phyloP scores from a whole-genome alignment of 2,113 vertebrate genomes.

The Odontophorus gujanensis region DNA sequence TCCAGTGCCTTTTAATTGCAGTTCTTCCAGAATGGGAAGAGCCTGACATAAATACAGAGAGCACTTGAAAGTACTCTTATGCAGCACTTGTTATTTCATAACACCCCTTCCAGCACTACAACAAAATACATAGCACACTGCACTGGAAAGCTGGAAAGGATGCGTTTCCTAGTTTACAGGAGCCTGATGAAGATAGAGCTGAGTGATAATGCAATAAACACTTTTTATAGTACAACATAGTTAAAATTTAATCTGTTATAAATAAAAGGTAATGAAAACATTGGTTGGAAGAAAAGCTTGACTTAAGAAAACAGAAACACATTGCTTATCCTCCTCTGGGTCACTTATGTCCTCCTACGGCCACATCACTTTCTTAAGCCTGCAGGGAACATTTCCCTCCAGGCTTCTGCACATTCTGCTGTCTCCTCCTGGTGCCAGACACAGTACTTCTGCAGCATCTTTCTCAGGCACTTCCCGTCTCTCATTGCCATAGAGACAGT shows the following conservation, averaged over 20 bases:
- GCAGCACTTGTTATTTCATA: conserved; percentile 38
- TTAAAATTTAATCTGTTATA: conserved; percentile 34
- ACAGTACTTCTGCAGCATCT: conserved; percentile 45
- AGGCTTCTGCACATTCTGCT: conserved; percentile 46
- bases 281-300: not conserved
- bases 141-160: not conserved
- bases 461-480: conserved; percentile 23
- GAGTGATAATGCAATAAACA: not conserved
- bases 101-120: not conserved
- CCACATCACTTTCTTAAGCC: conserved; percentile 11
- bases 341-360: not conserved
- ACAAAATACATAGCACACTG: not conserved
- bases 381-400: conserved; percentile 11
- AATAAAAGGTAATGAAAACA: conserved; percentile 18
- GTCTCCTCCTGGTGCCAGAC: conserved; percentile 67
- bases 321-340: not conserved
- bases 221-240: not conserved
- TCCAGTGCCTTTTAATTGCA: not conserved
- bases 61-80: conserved; percentile 17
- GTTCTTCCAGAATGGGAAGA: conserved; percentile 31
- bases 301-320: not conserved
- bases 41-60: not conserved
- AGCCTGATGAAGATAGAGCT: not conserved
- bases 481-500: conserved; percentile 72
- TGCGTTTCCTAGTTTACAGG: not conserved